phyloP scores from a whole-genome alignment of 1,140 invertebrate genomes.

The Drosophila elegans region DNA sequence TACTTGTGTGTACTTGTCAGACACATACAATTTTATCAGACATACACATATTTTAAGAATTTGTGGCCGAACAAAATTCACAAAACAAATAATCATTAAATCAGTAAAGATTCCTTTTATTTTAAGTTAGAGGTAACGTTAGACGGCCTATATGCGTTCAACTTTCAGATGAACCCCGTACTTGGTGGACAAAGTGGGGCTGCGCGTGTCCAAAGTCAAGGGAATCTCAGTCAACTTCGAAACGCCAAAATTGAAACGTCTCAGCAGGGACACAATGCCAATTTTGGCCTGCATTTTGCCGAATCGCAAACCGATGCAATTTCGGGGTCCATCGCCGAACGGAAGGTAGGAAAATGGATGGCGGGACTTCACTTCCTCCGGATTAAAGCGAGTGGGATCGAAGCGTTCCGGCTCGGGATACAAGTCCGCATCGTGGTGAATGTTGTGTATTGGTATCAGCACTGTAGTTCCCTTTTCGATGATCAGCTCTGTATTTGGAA shows the following conservation, averaged over 20 bases:
- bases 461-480: constrained; percentile 86
- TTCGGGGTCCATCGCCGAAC: constrained; percentile 90
- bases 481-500: constrained; percentile 84
- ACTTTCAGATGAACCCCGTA: constrained; percentile 58
- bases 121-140: no score
- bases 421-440: constrained; percentile 87
- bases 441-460: constrained; percentile 86
- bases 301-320: constrained; percentile 88
- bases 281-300: constrained; percentile 86
- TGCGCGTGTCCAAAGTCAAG: constrained; percentile 19
- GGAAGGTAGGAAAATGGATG: constrained; percentile 87
- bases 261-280: constrained; percentile 85
- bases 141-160: constrained; percentile 40
- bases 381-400: constrained; percentile 87
- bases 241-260: constrained; percentile 77
- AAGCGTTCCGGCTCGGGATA: constrained; percentile 87
- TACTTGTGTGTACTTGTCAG: no score
- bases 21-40: no score
- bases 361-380: constrained; percentile 84
- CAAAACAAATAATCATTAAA: no score
- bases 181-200: constrained; percentile 15
- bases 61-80: no score
- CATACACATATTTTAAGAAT: no score
- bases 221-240: constrained; percentile 55
- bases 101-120: no score